phyloP scores from a whole-genome alignment of 2,113 vertebrate genomes.

The Cinclus mexicanus region DNA sequence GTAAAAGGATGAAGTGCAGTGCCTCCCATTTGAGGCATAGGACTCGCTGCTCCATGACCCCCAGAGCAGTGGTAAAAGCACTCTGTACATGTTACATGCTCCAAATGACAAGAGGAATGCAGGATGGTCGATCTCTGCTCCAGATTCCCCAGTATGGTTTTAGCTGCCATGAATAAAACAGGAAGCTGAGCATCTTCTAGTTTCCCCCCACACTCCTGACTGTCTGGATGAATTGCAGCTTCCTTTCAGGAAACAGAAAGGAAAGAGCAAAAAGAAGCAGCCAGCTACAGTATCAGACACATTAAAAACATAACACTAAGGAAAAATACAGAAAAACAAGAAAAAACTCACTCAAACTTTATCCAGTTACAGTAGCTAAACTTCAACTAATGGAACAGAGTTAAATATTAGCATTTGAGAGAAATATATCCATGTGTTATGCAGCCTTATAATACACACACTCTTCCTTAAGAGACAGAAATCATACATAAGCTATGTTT shows the following conservation, averaged over 20 bases:
- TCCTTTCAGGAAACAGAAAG: conserved; percentile 51
- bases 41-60: not conserved
- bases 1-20: not conserved
- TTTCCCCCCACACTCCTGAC: not conserved
- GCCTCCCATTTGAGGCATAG: not conserved
- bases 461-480: not conserved
- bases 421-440: not conserved
- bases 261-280: not conserved
- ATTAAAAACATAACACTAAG: not conserved
- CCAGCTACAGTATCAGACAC: not conserved
- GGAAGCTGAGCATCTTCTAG: conserved; percentile 19
- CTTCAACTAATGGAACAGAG: not conserved
- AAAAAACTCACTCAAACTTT: not conserved
- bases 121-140: not conserved
- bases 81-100: conserved; percentile 16
- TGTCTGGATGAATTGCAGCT: not conserved
- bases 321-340: not conserved
- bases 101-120: conserved; percentile 32
- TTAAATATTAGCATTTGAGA: conserved; percentile 31
- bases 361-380: not conserved
- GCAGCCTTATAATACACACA: not conserved
- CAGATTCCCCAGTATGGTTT: not conserved
- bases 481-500: not conserved
- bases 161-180: conserved; percentile 14
- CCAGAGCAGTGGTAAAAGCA: not conserved